Percentiles rank a stretch among this genome's conserved stretches.
Evolutionary conservation across 2,797 vertebrate species (phyloP).

Genomic region (Podarcis siculus): DNA sequence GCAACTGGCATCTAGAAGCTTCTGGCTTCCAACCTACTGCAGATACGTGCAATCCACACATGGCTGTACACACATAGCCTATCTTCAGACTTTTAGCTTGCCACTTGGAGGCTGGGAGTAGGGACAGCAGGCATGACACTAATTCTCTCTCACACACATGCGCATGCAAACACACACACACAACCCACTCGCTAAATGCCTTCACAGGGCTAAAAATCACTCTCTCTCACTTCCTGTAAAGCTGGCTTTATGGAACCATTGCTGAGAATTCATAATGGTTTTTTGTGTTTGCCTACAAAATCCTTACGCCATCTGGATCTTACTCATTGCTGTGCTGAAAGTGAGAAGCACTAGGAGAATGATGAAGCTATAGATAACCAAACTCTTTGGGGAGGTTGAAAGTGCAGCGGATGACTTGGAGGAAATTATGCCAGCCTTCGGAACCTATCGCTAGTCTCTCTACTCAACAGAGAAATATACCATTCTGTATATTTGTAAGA

Average conservation of each 20-base stretch:
- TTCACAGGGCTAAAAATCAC: not conserved
- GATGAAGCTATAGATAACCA: not conserved
- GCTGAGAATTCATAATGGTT: not conserved
- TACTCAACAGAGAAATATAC: too few species aligned
- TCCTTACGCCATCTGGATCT: slow-evolving; percentile 5
- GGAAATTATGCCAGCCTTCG: not conserved
- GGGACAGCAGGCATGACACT: not conserved
- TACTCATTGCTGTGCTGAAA: not conserved
- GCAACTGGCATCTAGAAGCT: too few species aligned
- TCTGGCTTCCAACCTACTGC: too few species aligned
- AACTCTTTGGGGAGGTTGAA: not conserved
- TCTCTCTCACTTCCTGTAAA: not conserved
- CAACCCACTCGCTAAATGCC: not conserved
- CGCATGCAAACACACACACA: not conserved
- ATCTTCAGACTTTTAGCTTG: not conserved
- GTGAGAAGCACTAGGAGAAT: not conserved
- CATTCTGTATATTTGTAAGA: too few species aligned
- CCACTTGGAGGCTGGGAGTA: too few species aligned
- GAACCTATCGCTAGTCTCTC: too few species aligned
- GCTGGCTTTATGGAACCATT: not conserved
- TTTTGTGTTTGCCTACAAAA: slow-evolving; percentile 11
- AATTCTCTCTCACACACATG: not conserved
- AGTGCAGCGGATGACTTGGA: not conserved
- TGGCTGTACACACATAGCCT: not conserved
- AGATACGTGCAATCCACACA: too few species aligned